Evolutionary conservation across 2,113 vertebrate genomes (phyloP).

Genomic region (Serinus canaria): DNA sequence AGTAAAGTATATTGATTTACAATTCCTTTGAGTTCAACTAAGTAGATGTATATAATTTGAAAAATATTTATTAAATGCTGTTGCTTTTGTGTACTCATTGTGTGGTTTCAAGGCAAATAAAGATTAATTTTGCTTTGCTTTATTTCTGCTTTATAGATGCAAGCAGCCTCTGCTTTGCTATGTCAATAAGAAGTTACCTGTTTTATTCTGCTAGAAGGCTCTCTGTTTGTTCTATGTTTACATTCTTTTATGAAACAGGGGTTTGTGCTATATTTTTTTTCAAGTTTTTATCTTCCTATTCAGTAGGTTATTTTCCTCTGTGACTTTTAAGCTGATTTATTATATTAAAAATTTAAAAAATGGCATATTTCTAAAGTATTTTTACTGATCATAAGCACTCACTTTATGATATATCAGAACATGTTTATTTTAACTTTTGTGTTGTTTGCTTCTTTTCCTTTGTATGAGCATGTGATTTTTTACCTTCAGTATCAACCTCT

Average conservation of each 20-base stretch:
- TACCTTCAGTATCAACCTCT: constrained; percentile 20
- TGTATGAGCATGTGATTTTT: background rate
- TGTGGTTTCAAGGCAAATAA: background rate
- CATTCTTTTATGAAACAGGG: background rate
- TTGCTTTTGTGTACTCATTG: background rate
- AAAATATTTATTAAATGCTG: background rate
- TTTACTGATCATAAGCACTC: background rate
- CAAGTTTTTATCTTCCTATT: background rate
- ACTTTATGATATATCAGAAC: background rate
- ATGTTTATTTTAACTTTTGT: constrained; percentile 16
- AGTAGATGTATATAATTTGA: background rate
- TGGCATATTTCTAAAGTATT: background rate
- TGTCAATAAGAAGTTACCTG: background rate
- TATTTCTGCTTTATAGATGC: background rate
- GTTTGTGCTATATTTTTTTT: background rate
- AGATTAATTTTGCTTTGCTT: background rate
- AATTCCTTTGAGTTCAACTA: background rate
- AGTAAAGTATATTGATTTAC: background rate
- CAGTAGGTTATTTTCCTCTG: background rate
- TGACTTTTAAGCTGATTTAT: background rate
- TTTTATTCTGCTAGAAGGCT: background rate
- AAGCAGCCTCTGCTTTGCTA: background rate
- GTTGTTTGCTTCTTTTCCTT: constrained; percentile 35
- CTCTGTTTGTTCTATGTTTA: background rate
- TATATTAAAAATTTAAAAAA: background rate